Evolutionary conservation across 2,888 invertebrate genomes (phyloP), one percentile per base, ranked within the genome.

Genomic region (Onchidella celtica): DNA sequence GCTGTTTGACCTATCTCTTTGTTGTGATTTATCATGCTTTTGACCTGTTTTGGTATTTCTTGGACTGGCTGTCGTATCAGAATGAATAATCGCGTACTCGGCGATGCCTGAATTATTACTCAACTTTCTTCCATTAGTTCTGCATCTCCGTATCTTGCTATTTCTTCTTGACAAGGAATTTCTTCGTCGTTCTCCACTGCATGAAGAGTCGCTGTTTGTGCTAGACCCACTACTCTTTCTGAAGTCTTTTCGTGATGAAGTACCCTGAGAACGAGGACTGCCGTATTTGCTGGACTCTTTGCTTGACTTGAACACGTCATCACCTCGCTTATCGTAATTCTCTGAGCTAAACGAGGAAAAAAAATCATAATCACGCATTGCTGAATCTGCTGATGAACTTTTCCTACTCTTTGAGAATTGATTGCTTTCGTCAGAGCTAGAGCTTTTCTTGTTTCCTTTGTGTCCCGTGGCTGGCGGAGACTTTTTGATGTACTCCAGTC

Each of bases 381-480:
- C 84, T 0, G 86, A 86, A 47, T 86, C 86, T 2, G 83, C 83
- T 0, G 86, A 86, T 2, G 83, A 83, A 66, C 83, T 75, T 6
- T 61, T 77, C 24, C 82, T 66, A 38, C 83, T 83, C 21, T 70
- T 69, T 57, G 69, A 66, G n/a, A 69, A 40, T 32, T 63, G 55
- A 3, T 34, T 47, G 3, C 76, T 68, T 47, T 84, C 84, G 40
- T 83, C 85, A 36, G 80, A 82, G 63, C 84, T 85, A 24, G 84
- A 82, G 14, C 66, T 55, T n/a, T 34, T 81, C 3, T 27, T 63
- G 1, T n/a, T 47, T 21, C 24, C 36, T 27, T 65, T 55, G 29
- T 24, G 24, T n/a, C n/a, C n/a, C n/a, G n/a, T n/a, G 40, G 34
- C 40, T 0, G 57, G 55, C 27, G 65, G 38, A 3, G 65, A 57